phyloP scores from a whole-genome alignment of 2,113 vertebrate species.

The Choloepus hoffmanni region DNA sequence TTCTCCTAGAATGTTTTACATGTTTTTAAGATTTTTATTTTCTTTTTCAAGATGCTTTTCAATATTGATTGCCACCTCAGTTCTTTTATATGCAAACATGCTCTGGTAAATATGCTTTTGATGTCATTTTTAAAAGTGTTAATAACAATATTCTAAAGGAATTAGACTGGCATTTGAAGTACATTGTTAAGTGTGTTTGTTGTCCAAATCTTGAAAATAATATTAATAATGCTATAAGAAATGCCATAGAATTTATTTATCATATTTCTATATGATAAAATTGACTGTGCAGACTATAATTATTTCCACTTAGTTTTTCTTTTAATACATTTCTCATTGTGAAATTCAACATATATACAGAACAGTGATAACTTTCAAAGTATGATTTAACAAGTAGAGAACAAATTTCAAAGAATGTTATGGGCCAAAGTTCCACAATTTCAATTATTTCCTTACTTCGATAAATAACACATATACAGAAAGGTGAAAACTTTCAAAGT shows the following conservation, averaged over 20 bases:
- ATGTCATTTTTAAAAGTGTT: conserved; percentile 1
- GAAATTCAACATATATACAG: no score
- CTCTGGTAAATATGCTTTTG: neutral
- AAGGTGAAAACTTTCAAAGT: no score
- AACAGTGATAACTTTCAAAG: no score
- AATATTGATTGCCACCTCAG: neutral
- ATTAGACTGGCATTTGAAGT: neutral
- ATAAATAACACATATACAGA: no score
- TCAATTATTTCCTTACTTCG: no score
- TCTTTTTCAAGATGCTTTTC: neutral
- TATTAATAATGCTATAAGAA: neutral
- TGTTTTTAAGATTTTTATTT: neutral
- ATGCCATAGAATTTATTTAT: neutral
- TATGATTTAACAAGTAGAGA: no score
- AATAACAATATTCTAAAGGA: neutral
- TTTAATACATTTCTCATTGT: no score
- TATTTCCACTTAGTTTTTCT: neutral
- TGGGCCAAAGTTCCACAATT: no score
- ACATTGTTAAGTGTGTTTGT: neutral
- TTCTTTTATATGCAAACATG: neutral
- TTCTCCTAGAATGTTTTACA: neutral
- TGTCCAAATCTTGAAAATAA: neutral
- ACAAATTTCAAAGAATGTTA: no score
- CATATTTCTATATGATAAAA: neutral
- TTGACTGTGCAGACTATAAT: neutral